Conservation (phyloP, 2,113 vertebrate species). For the Otolemur garnettii region DNA sequence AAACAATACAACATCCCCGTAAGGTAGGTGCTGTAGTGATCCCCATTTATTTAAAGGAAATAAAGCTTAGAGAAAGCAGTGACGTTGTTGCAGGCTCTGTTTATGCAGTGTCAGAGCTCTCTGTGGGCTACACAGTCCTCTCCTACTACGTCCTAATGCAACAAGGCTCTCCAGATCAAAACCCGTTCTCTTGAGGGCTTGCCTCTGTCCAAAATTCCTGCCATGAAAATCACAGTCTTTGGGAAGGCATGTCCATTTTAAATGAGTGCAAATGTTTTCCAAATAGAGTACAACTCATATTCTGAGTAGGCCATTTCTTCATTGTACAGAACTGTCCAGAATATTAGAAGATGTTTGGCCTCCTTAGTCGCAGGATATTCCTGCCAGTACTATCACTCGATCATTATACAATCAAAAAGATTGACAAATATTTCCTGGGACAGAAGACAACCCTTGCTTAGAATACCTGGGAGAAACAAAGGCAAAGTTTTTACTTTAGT, state of each 20-base stretch:
- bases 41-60: slow-evolving; percentile 6
- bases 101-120: neutral
- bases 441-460: neutral
- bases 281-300: neutral
- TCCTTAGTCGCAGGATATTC: neutral
- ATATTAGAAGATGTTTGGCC: neutral
- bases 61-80: neutral
- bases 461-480: neutral
- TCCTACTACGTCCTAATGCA: neutral
- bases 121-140: accelerated
- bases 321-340: neutral
- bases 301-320: neutral
- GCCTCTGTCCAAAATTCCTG: neutral
- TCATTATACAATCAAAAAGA: neutral
- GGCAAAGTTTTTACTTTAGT: neutral
- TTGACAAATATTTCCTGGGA: neutral
- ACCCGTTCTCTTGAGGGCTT: neutral
- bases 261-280: neutral
- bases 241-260: neutral
- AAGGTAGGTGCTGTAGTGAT: neutral
- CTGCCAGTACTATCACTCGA: neutral
- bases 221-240: neutral
- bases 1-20: neutral
- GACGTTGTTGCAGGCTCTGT: neutral
- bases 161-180: neutral